These are phyloP conservation scores for Netelia fuscicornis DNA, from an alignment of 2,888 invertebrate species.

Conservation along the genomic window DNA sequence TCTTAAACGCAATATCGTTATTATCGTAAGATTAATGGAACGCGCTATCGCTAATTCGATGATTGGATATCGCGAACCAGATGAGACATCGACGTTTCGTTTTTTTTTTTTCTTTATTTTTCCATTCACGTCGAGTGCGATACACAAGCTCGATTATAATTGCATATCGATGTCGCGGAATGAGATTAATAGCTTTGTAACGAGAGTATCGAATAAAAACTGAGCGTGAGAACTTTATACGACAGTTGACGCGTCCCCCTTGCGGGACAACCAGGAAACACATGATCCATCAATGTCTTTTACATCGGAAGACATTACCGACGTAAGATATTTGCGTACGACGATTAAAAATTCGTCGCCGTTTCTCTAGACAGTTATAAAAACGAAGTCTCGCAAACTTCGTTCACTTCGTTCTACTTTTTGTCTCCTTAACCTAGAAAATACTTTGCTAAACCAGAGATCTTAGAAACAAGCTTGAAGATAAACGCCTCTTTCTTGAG, in stretches of 20 bases:
- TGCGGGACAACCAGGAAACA: constrained; percentile 11
- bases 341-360: too few relatives aligned
- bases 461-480: too few relatives aligned
- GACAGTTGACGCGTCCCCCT: background rate
- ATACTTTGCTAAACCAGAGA: too few relatives aligned
- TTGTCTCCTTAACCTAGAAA: too few relatives aligned
- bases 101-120: background rate
- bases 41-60: constrained; percentile 14
- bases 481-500: too few relatives aligned
- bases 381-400: background rate
- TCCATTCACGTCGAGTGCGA: background rate
- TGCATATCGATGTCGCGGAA: constrained; percentile 11
- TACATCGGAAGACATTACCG: constrained; percentile 44
- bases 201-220: constrained; percentile 6
- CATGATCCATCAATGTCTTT: constrained; percentile 51
- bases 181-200: constrained; percentile 7
- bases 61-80: constrained; percentile 6
- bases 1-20: constrained; percentile 31
- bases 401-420: too few relatives aligned
- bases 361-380: background rate
- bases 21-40: constrained; percentile 28
- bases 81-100: background rate
- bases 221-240: constrained; percentile 14
- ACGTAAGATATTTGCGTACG: too few relatives aligned
- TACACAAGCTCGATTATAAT: background rate